These are phyloP conservation scores for Brenthis hecate DNA, from an alignment of 2,888 invertebrate species.

Conservation along the genomic window DNA sequence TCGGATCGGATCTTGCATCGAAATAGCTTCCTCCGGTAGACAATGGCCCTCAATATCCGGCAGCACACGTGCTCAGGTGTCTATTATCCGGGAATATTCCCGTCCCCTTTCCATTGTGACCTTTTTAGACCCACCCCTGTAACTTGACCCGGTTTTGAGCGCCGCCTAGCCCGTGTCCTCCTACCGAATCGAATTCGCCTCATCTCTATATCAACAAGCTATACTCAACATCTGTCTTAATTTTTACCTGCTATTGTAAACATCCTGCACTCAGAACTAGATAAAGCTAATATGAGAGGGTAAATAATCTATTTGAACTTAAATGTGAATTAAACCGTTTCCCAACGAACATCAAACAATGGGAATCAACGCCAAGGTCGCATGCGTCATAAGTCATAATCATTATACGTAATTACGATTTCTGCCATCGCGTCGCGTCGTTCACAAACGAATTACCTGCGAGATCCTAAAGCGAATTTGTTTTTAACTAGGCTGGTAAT, in stretches of 20 bases:
- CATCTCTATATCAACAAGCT: slow-evolving; percentile 51
- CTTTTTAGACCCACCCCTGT: slow-evolving; percentile 64
- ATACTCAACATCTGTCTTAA: slow-evolving; percentile 66
- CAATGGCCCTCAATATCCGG: slow-evolving; percentile 78
- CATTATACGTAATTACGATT: slow-evolving; percentile 72
- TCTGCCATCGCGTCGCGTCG: slow-evolving; percentile 45
- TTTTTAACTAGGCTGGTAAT: slow-evolving; percentile 24
- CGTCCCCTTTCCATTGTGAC: slow-evolving; percentile 64
- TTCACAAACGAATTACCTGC: slow-evolving; percentile 46
- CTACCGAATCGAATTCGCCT: slow-evolving; percentile 60
- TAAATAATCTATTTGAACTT: slow-evolving; percentile 26
- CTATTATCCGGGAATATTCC: slow-evolving; percentile 64
- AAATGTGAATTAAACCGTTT: slow-evolving; percentile 29
- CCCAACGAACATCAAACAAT: slow-evolving; percentile 65
- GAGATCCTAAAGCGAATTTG: slow-evolving; percentile 42
- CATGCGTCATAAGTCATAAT: slow-evolving; percentile 57
- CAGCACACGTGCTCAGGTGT: slow-evolving; percentile 81
- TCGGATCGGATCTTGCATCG: slow-evolving; percentile 73
- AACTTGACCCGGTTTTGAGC: slow-evolving; percentile 75
- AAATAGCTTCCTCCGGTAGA: slow-evolving; percentile 78
- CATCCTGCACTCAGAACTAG: slow-evolving; percentile 31
- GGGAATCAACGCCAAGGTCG: slow-evolving; percentile 73
- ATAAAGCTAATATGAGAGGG: slow-evolving; percentile 17
- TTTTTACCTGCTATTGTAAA: slow-evolving; percentile 45
- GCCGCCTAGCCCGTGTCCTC: slow-evolving; percentile 77